Base-by-base conservation (phyloP, 2,888 invertebrate genomes). In the Campoplex capitator region DNA sequence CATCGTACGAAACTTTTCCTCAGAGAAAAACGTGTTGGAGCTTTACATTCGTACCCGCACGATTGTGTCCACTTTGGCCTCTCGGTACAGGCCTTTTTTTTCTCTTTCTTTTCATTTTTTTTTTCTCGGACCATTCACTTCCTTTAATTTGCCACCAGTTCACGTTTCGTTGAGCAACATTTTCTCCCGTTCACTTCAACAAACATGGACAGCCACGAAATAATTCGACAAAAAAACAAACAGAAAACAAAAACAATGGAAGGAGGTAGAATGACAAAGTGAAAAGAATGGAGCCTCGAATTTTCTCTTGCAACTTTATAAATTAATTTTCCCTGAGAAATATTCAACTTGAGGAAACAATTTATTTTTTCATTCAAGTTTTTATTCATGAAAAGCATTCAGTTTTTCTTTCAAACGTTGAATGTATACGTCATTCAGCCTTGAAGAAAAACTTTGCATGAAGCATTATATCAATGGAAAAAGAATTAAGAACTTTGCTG, bases 21-120 rank as follows among this genome's bases (percentile, higher is more conserved):
- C 11, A 74, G 35, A 7, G 65, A 65, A 73, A 81, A 74, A 56
- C 77, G 77, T 77, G 67, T 77, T 42, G 38, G 42, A 78, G 67
- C 54, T 68, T 45, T 67, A 38, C 77, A 54, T 68, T 18, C 54
- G 67, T 78, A 23, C 51, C 54, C 48, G 68, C 65, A 51, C 76
- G 65, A 32, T 65, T 62, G 42, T 76, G 62, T 62, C 32, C 62
- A 76, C 48, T 62, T 62, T 51, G 62, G 62, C 62, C 42, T 76
- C 56, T 28, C 32, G 23, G 32, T 48, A 42, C 32, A 51, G 28
- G 23, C 23, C n/a, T n/a, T 65, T 62, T 45, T 16, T 35, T 38
- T 38, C 38, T 6, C 38, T 38, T 6, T 38, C 1, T 38, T 38
- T 38, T 4, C 6, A 38, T 38, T 38, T 23, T 23, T 23, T 23